These are phyloP conservation scores for Prorops nasuta DNA, from an alignment of 1,140 invertebrate species.

Conservation along the genomic window DNA sequence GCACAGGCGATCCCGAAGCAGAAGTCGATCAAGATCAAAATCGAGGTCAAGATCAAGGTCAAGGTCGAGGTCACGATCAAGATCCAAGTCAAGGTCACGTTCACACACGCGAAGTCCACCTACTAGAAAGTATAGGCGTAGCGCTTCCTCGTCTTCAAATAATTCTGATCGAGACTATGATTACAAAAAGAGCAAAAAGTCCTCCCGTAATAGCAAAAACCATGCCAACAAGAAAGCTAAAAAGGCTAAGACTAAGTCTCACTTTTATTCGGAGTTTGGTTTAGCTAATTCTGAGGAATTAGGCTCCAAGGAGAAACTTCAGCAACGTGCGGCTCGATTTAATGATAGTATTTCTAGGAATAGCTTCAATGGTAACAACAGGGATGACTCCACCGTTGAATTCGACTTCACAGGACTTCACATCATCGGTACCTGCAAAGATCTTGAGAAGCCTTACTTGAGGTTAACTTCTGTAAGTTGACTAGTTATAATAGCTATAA, in stretches of 20 bases:
- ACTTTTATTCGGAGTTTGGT: conserved; percentile 72
- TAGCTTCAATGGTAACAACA: conserved; percentile 48
- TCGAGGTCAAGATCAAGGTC: conserved; percentile 56
- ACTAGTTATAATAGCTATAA: conserved; percentile 14
- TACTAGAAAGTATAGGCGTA: conserved; percentile 44
- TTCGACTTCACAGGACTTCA: conserved; percentile 82
- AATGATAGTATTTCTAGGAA: conserved; percentile 49
- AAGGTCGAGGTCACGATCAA: conserved; percentile 31
- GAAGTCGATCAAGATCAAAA: conserved; percentile 46
- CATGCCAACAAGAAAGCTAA: conserved; percentile 57
- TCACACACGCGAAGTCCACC: conserved; percentile 44
- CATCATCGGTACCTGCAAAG: conserved; percentile 88
- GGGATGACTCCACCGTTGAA: conserved; percentile 63
- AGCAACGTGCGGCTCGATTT: conserved; percentile 86
- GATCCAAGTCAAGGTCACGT: conserved; percentile 25
- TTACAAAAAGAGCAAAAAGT: conserved; percentile 47
- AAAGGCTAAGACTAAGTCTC: conserved; percentile 60
- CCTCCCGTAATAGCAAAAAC: conserved; percentile 43
- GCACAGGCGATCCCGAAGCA: conserved; percentile 50
- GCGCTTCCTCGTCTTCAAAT: conserved; percentile 48
- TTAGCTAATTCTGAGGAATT: conserved; percentile 62
- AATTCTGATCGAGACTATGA: conserved; percentile 46
- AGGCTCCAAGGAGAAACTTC: conserved; percentile 71
- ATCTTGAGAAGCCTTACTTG: conserved; percentile 93
- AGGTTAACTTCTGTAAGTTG: conserved; percentile 79